Evolutionary conservation across 2,888 invertebrate species (phyloP), one percentile per base, ranked within the genome.

Genomic region (Lasioglossum leucozonium): DNA sequence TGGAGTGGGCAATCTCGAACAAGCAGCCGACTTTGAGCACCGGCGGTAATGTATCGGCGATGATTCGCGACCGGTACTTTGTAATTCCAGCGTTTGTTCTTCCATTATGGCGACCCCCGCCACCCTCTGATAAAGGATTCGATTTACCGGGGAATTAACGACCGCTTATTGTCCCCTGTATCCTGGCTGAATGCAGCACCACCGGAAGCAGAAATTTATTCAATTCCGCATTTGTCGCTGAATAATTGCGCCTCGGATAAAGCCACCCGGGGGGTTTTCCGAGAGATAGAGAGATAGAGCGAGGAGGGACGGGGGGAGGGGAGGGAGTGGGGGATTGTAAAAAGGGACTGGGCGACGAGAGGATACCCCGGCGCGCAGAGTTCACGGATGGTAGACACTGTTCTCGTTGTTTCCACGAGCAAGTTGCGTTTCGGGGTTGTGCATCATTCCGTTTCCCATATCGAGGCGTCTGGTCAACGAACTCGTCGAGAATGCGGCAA

Each of bases 401-500:
- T 37, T 67, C 34, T 4, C 37, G 67, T 67, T 37, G 65, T 65
- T 67, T 67, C 67, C 37, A 40, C 67, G 67, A 67, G 4, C 67
- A 67, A 67, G 42, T 58, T 34, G 30, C 65, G 47, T 65, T 62
- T 76, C 42, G 30, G 40, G 42, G 16, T 47, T 67, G 44, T 76
- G 44, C 30, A 69, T 51, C 37, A 69, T 37, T 40, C 37, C 69
- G 69, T 51, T 69, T 51, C 69, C 69, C 47, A 77, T 72, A 78
- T 78, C 72, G 78, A 72, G 22, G 82, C 81, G 75, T 44, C 75
- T 87, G 89, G 86, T 82, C 87, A 86, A 90, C 89, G 88, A 85
- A 86, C 85, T 84, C 72, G 77, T 81, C 81, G 83, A 77, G 87
- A 88, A 90, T 87, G 82, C 83, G 87, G 84, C 89, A 86, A 88